Conservation (phyloP, 2,888 invertebrate genomes). For the Hipparchia sbordonii region DNA sequence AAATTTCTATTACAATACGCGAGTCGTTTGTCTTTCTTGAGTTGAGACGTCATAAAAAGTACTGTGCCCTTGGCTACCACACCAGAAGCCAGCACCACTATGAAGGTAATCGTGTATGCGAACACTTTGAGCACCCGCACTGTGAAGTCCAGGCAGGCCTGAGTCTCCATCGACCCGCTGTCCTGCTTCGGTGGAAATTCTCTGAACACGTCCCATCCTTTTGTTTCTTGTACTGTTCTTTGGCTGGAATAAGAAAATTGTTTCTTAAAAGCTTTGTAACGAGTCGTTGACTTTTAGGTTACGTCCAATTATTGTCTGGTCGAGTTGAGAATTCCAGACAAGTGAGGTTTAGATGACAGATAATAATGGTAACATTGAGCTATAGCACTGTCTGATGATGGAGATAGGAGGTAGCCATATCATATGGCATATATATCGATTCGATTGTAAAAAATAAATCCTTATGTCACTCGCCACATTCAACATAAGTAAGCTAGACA, state of each 20-base stretch:
- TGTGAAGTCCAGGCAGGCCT: conserved; percentile 87
- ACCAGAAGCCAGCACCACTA: conserved; percentile 92
- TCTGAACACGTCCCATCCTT: conserved; percentile 98
- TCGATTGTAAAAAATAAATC: not conserved
- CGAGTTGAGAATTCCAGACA: no score
- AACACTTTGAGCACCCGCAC: conserved; percentile 92
- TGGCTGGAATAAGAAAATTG: conserved; percentile 82
- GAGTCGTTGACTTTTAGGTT: no score
- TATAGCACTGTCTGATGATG: no score
- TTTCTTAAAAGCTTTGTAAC: not conserved
- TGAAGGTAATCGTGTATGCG: conserved; percentile 93
- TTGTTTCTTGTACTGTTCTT: conserved; percentile 92
- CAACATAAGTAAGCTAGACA: not conserved
- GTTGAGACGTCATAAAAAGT: conserved; percentile 96
- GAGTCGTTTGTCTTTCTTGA: conserved; percentile 89
- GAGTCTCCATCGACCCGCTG: conserved; percentile 94
- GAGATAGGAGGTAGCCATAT: no score
- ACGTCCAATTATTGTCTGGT: no score
- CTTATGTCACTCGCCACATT: not conserved
- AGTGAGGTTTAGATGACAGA: no score
- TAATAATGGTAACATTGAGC: no score
- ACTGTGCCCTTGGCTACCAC: conserved; percentile 94
- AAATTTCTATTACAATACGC: conserved; percentile 93
- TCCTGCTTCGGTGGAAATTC: conserved; percentile 95
- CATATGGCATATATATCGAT: no score